Percentiles rank a stretch among this genome's conserved stretches.
Evolutionary conservation across 1,140 invertebrate genomes (phyloP).

Genomic region (Marisa cornuarietis): DNA sequence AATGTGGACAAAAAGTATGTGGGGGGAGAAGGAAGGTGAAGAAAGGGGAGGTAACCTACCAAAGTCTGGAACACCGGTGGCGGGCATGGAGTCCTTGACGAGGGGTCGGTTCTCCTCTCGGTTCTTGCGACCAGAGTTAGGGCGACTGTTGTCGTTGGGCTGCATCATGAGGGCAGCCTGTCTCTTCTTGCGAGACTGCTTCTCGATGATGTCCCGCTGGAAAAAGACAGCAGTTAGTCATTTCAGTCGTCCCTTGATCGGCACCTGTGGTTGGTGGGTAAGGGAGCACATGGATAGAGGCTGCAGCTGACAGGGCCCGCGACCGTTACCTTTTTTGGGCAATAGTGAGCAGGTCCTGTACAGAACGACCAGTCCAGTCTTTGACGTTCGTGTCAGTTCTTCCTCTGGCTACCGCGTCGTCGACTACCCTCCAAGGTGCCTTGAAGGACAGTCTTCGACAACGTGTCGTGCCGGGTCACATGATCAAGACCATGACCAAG

Average conservation of each 20-base stretch:
- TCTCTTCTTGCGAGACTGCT: conserved; percentile 32
- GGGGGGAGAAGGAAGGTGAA: no score
- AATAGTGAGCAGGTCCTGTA: neutral
- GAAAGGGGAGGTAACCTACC: conserved; percentile 15
- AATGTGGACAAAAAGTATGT: no score
- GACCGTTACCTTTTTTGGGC: neutral
- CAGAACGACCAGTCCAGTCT: neutral
- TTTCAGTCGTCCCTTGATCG: no score
- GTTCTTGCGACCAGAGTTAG: conserved; percentile 36
- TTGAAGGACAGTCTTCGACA: no score
- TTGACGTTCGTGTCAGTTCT: neutral
- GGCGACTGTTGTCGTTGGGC: conserved; percentile 34
- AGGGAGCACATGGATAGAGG: neutral
- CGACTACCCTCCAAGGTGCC: no score
- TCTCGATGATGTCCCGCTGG: conserved; percentile 34
- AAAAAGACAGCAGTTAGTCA: neutral
- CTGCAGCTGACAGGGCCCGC: neutral
- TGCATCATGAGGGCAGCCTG: conserved; percentile 37
- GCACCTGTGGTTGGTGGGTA: neutral
- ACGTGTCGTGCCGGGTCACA: no score
- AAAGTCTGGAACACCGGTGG: conserved; percentile 25
- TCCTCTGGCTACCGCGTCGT: neutral
- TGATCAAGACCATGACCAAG: no score
- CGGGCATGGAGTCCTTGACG: conserved; percentile 24
- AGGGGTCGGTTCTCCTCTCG: conserved; percentile 40